These are phyloP conservation scores for Peromyscus leucopus DNA, from an alignment of 2,113 vertebrate species.

Conservation along the genomic window DNA sequence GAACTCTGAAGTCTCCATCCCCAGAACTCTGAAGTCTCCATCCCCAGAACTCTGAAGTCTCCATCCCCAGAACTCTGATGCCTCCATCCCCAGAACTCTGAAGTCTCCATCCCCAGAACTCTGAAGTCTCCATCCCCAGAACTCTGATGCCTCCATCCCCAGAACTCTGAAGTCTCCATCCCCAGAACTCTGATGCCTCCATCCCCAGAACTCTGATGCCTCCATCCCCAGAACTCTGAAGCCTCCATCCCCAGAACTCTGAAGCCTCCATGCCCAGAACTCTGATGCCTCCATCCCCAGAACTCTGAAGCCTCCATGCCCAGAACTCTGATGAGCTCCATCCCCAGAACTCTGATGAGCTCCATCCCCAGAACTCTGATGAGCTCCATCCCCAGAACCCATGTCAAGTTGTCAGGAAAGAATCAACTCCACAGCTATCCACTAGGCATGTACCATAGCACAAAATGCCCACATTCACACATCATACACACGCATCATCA, in stretches of 20 bases:
- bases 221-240: too few species aligned
- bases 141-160: too few species aligned
- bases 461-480: neutral
- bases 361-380: neutral
- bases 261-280: too few species aligned
- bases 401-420: neutral
- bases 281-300: too few species aligned
- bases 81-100: neutral
- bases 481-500: neutral
- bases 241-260: neutral
- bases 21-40: neutral
- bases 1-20: neutral
- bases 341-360: neutral
- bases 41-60: neutral
- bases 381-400: neutral
- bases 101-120: too few species aligned
- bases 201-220: too few species aligned
- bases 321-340: too few species aligned
- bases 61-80: neutral
- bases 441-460: neutral
- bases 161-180: too few species aligned
- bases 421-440: neutral
- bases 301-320: too few species aligned
- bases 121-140: too few species aligned
- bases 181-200: too few species aligned